These are phyloP conservation scores for Amblyteles armatorius DNA, from an alignment of 2,888 invertebrate species.

Conservation along the genomic window DNA sequence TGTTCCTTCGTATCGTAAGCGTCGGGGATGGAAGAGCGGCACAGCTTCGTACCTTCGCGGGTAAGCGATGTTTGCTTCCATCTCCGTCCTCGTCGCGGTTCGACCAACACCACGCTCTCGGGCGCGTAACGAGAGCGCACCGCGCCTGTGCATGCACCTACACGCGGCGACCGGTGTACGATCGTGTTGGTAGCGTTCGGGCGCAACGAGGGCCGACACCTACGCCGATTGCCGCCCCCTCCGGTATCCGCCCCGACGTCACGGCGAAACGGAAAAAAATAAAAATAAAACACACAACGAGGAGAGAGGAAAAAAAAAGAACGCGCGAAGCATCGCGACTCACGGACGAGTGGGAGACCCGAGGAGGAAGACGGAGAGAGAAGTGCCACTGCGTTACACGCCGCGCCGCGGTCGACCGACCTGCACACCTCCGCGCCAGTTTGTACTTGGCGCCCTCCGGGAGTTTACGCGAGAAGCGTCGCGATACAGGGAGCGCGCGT, in stretches of 20 bases:
- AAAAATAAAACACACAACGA: not conserved
- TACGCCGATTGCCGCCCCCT: conserved; percentile 61
- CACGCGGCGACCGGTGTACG: not conserved
- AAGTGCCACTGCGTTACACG: conserved; percentile 79
- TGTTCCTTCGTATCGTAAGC: conserved; percentile 5
- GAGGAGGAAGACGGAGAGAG: conserved; percentile 64
- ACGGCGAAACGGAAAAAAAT: conserved; percentile 24
- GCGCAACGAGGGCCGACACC: conserved; percentile 65
- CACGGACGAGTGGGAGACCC: conserved; percentile 69
- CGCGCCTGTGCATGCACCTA: conserved; percentile 4
- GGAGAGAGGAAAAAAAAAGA: conserved; percentile 19
- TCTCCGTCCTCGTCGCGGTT: conserved; percentile 28
- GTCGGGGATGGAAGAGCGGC: conserved; percentile 55
- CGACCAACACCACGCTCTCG: conserved; percentile 11
- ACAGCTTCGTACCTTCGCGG: conserved; percentile 8
- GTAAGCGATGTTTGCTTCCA: conserved; percentile 24
- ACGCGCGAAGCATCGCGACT: conserved; percentile 46
- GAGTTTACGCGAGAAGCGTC: conserved; percentile 46
- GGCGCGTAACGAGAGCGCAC: not conserved
- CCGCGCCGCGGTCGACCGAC: conserved; percentile 82
- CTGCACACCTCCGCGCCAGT: conserved; percentile 76
- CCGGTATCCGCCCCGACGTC: conserved; percentile 52
- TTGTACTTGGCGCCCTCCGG: conserved; percentile 77
- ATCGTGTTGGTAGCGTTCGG: conserved; percentile 47
- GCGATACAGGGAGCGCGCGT: conserved; percentile 25